These are phyloP conservation scores for Trissonchulus sp. DNA, from an alignment of 2,888 invertebrate species.

Conservation along the genomic window DNA sequence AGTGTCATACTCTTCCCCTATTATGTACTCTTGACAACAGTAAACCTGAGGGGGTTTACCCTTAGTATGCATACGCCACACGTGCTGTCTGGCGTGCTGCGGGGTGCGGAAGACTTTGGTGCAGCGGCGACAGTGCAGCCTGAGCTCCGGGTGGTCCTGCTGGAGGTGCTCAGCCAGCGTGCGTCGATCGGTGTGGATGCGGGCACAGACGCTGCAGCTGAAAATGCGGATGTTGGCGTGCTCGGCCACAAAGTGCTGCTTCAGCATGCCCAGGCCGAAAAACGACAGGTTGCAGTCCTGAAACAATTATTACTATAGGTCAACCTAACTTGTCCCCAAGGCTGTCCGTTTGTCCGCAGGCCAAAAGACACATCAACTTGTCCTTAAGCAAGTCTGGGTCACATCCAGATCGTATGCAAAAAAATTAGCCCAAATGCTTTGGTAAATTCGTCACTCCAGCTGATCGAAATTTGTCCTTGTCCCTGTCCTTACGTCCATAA, in stretches of 20 bases:
- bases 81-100: background rate
- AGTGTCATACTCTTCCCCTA: too few relatives aligned
- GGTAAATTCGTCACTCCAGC: too few relatives aligned
- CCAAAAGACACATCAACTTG: too few relatives aligned
- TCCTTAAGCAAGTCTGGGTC: too few relatives aligned
- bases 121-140: conserved; percentile 1
- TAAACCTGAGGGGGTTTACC: background rate
- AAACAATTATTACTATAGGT: too few relatives aligned
- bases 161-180: conserved; percentile 17
- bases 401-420: too few relatives aligned
- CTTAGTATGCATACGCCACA: conserved; percentile 2
- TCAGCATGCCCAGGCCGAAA: conserved; percentile 25
- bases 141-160: conserved; percentile 18
- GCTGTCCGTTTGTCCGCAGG: too few relatives aligned
- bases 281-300: conserved; percentile 27
- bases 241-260: conserved; percentile 17
- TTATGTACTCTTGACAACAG: too few relatives aligned
- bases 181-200: conserved; percentile 26
- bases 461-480: too few relatives aligned
- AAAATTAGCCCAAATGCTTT: too few relatives aligned
- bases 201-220: conserved; percentile 26
- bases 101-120: conserved; percentile 22
- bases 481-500: too few relatives aligned
- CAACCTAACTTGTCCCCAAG: too few relatives aligned
- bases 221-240: conserved; percentile 26